These are phyloP conservation scores for Hylaea fasciaria DNA, from an alignment of 2,888 invertebrate species.

Conservation along the genomic window DNA sequence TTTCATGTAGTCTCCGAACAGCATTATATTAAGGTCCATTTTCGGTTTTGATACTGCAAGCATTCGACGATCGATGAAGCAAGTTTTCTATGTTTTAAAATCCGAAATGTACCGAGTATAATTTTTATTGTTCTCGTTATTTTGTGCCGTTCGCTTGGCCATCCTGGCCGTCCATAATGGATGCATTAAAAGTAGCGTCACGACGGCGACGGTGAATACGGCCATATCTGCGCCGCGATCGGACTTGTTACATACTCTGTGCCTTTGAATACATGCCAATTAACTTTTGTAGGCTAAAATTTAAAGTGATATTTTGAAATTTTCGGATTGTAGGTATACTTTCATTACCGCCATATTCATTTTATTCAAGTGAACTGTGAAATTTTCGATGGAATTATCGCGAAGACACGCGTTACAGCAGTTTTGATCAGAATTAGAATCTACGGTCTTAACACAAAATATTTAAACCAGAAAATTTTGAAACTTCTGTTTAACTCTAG, in stretches of 20 bases:
- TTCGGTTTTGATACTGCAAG: background rate
- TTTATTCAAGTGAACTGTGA: background rate
- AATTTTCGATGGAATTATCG: too few species aligned
- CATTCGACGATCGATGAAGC: too few species aligned
- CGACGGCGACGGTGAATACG: conserved; percentile 59
- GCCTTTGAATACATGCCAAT: conserved; percentile 27
- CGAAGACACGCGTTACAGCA: too few species aligned
- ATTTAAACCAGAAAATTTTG: too few species aligned
- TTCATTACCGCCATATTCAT: background rate
- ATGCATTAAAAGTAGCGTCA: conserved; percentile 69
- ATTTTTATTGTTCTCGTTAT: conserved; percentile 20
- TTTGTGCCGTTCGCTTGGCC: conserved; percentile 26
- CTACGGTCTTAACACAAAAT: too few species aligned
- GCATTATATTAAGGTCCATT: conserved; percentile 16
- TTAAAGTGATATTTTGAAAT: conserved; percentile 6
- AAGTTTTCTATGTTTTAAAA: background rate
- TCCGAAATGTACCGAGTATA: background rate
- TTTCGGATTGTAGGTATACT: background rate
- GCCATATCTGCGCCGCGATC: conserved; percentile 57
- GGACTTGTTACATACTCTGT: conserved; percentile 42
- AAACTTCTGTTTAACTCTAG: too few species aligned
- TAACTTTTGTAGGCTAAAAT: conserved; percentile 16
- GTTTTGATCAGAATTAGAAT: too few species aligned
- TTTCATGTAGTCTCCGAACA: conserved; percentile 20
- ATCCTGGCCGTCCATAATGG: conserved; percentile 44